phyloP scores from a whole-genome alignment of 2,888 invertebrate species.

The Amorpha juglandis region DNA sequence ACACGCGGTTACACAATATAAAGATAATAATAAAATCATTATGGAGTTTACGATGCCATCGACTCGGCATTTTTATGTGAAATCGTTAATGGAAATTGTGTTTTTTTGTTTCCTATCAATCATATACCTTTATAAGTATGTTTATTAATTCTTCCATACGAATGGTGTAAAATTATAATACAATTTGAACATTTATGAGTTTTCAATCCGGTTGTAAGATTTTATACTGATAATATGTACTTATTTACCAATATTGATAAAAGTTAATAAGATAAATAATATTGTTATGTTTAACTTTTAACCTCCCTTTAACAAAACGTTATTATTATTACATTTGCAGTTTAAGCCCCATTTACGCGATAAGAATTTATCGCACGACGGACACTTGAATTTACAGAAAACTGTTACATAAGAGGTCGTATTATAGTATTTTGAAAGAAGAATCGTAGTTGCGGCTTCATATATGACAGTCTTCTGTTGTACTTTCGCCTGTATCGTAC shows the following conservation, averaged over 20 bases:
- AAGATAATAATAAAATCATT: constrained; percentile 23
- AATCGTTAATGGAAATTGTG: constrained; percentile 20
- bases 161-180: neutral
- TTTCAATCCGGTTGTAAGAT: neutral
- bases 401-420: too few species aligned
- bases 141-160: constrained; percentile 14
- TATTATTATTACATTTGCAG: too few species aligned
- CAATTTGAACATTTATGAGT: neutral
- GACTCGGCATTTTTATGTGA: constrained; percentile 23
- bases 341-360: too few species aligned
- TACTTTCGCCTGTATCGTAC: too few species aligned
- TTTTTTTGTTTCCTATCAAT: constrained; percentile 23
- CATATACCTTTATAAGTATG: constrained; percentile 13
- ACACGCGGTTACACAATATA: constrained; percentile 12
- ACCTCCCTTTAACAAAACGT: too few species aligned
- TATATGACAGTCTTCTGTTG: too few species aligned
- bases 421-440: too few species aligned
- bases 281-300: too few species aligned
- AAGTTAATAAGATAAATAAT: neutral
- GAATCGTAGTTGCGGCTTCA: too few species aligned
- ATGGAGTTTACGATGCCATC: constrained; percentile 18
- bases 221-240: neutral
- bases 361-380: too few species aligned
- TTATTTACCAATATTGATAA: neutral
- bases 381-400: too few species aligned